Evolutionary conservation across 2,113 vertebrate genomes (phyloP), one percentile per base, ranked within the genome.

Genomic region (Tichodroma muraria): DNA sequence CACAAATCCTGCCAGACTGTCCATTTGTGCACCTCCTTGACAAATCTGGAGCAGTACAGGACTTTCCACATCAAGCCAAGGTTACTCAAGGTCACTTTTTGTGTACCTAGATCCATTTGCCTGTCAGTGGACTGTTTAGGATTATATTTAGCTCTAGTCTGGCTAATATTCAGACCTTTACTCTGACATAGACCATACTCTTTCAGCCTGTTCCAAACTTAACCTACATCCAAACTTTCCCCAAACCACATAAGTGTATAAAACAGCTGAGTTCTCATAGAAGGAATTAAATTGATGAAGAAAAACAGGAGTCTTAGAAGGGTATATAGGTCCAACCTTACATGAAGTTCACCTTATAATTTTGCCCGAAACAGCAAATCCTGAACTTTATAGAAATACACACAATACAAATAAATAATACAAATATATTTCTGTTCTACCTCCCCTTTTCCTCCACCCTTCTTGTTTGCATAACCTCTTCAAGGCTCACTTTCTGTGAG

Each of bases 121-220:
- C 64, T 68, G 49, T 44, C 81, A 77, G 60, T 77, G 57, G 57
- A 49, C 76, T 90, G 81, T 68, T 91, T 20, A 68, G 37, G 79
- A 82, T 80, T 95, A 91, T 88, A 91, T 90, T 90, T 95, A 96
- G 89, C 57, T 90, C 59, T 19, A 78, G 56, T 53, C 76, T 91
- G 79, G 76, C 85, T 91, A 91, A 88, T 84, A 95, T 84, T 68
- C 72, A 94, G n/a, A 45, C 37, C 83, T 88, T 95, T 64, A 70
- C 18, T 92, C 84, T 95, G 76, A 91, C 91, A 94, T 0, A 96
- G 42, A 80, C 64, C 87, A 80, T 89, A 47, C 28, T 83, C 85
- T 94, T 91, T 95, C 88, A 94, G 84, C 30, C 69, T 65, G 20
- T 85, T 95, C 88, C 75, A 85, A 66, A 73, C 71, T 71, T 78